A percentile compares a stretch with the other conserved stretches of the same genome.
These are phyloP conservation scores for Pseudomyrmex concolor DNA, from an alignment of 1,140 invertebrate genomes.

Conservation along the genomic window DNA sequence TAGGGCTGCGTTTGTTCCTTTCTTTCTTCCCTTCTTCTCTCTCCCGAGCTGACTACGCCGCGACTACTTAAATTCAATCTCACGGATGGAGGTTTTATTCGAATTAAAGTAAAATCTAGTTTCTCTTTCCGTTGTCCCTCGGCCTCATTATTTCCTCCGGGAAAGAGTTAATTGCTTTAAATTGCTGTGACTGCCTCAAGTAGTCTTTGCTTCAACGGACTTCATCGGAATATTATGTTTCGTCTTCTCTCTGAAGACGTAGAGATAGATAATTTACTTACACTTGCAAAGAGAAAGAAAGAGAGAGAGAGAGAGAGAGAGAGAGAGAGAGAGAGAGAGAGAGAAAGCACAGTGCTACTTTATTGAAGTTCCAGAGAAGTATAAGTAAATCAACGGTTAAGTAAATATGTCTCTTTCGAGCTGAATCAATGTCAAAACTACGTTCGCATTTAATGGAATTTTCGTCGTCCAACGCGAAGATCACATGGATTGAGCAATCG, in stretches of 20 bases:
- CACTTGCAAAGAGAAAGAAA: background rate
- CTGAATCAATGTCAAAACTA: constrained; percentile 24
- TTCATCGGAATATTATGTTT: constrained; percentile 41
- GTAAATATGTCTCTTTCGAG: constrained; percentile 35
- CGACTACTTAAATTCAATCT: constrained; percentile 46
- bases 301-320: too few relatives aligned
- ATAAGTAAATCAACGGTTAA: constrained; percentile 51
- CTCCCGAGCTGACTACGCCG: constrained; percentile 13
- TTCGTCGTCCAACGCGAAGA: background rate
- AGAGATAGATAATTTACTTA: constrained; percentile 42
- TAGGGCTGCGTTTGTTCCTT: background rate
- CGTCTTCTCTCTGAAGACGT: constrained; percentile 20
- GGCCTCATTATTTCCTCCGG: constrained; percentile 33
- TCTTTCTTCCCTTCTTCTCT: background rate
- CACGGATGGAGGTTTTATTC: constrained; percentile 35
- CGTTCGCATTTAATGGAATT: constrained; percentile 7
- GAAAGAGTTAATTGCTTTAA: constrained; percentile 36
- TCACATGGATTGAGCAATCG: background rate
- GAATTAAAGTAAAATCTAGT: constrained; percentile 50
- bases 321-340: too few relatives aligned
- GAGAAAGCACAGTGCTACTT: background rate
- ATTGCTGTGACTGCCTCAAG: constrained; percentile 40
- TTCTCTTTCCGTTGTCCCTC: constrained; percentile 10
- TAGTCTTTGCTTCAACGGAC: constrained; percentile 25
- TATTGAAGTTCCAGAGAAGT: constrained; percentile 34